Evolutionary conservation across 1,140 invertebrate species (phyloP), one percentile per base, ranked within the genome.

Genomic region (Brachionus calyciflorus): DNA sequence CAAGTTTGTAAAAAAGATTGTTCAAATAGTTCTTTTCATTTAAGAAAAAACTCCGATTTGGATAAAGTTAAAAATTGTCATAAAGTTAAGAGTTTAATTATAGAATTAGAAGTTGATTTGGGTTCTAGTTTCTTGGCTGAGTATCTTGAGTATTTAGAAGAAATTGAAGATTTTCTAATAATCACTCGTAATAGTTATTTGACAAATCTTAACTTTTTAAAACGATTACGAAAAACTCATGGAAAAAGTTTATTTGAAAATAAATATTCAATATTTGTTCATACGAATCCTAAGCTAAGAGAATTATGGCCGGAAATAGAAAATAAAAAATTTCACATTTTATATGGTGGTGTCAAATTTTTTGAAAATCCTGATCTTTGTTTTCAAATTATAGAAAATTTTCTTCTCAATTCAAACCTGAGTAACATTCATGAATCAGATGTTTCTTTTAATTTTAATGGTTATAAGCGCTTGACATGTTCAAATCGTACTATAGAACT

Each of bases 381-480:
- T 9, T 44, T 44, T 44, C 60, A 65, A 21, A 17, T 24, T 7
- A 65, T 65, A 5, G 60, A 44, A 4, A 65, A 41, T 44, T 65
- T 65, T 24, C 9, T 65, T 14, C 17, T 41, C 24, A 9, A 14
- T 3, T 26, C 60, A 46, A 65, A 65, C 44, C 12, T 65, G 14
- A 44, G 2, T 0, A 21, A 44, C 24, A 19, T 65, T 2, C 19
- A 65, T 65, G 60, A 65, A 44, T 65, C 60, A 5, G 60, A 65
- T 44, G 60, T 65, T 37, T 65, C 60, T 10, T 65, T 65, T 65
- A 65, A 44, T 44, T 65, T 65, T 65, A 65, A 65, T 65, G 60
- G 60, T 10, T 65, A 65, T 44, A 21, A 10, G 12, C 33, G 60
- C 41, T 44, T 65, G 24, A 65, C 60, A 5, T 65, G 60, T 65